phyloP scores from a whole-genome alignment of 2,113 vertebrate genomes.

The Macquaria ambigua region DNA sequence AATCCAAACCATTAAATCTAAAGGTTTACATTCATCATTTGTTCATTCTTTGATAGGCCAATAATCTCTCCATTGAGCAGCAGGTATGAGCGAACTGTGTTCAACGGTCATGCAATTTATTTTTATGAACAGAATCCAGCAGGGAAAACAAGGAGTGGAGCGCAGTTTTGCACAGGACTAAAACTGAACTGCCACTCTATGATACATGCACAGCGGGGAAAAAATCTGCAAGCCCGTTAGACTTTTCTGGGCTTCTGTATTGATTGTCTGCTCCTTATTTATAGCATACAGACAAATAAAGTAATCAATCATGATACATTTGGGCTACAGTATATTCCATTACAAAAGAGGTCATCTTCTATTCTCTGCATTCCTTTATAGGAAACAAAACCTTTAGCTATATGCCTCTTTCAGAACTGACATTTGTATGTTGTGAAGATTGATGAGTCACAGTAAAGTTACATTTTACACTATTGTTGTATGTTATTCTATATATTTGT shows the following conservation, averaged over 20 bases:
- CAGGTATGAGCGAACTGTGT: conserved; percentile 29
- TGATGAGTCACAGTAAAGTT: conserved; percentile 2
- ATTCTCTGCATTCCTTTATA: conserved; percentile 4
- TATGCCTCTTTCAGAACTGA: background rate
- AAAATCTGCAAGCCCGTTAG: background rate
- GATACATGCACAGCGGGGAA: background rate
- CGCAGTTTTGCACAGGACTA: background rate
- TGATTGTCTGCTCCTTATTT: conserved; percentile 35
- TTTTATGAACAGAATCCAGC: conserved; percentile 24
- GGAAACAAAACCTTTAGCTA: conserved; percentile 17
- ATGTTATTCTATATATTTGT: background rate
- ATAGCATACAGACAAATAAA: conserved; percentile 35
- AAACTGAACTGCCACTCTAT: background rate
- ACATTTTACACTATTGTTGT: background rate
- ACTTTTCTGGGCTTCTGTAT: conserved; percentile 32
- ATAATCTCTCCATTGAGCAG: conserved; percentile 34
- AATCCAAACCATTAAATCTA: conserved; percentile 29
- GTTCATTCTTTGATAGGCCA: conserved; percentile 12
- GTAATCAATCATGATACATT: conserved; percentile 44
- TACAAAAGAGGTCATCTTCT: background rate
- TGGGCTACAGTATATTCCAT: conserved; percentile 21
- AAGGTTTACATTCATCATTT: conserved; percentile 55
- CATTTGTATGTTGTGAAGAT: conserved; percentile 6
- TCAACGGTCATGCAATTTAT: conserved; percentile 27
- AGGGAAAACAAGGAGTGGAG: conserved; percentile 10